Evolutionary conservation across 2,888 invertebrate genomes (phyloP).

Genomic region (Flexamia atlantica): DNA sequence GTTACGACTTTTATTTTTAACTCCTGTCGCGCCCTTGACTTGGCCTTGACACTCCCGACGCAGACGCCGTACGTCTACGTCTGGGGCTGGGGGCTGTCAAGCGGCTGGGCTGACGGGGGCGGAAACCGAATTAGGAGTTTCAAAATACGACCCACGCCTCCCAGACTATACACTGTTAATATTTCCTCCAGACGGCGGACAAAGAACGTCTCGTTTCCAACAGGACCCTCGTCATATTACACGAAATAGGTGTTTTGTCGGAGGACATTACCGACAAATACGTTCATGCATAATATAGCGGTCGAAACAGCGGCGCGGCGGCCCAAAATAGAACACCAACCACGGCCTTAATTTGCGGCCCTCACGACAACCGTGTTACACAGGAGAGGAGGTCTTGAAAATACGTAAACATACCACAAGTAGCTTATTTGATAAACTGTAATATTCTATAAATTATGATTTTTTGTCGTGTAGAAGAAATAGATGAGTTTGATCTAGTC

Average conservation of each 20-base stretch:
- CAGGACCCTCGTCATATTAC: background rate
- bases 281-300: constrained; percentile 30
- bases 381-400: too few species aligned
- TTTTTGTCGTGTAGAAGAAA: too few species aligned
- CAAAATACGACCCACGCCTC: constrained; percentile 16
- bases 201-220: background rate
- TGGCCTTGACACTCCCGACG: too few species aligned
- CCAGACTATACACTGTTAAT: background rate
- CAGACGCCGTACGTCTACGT: background rate
- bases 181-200: background rate
- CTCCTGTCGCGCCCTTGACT: too few species aligned
- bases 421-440: too few species aligned
- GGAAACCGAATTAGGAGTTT: constrained; percentile 14
- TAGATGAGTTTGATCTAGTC: too few species aligned
- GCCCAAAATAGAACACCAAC: background rate
- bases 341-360: background rate
- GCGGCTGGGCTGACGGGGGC: background rate
- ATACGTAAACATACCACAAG: too few species aligned
- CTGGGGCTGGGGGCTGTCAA: background rate
- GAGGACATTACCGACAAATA: background rate
- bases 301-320: background rate
- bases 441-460: too few species aligned
- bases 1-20: too few species aligned
- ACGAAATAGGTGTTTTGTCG: background rate
- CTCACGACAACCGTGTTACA: background rate